Percentiles rank a stretch among this genome's conserved stretches.
These are phyloP conservation scores for Pseudolaguvia tuberculata DNA, from an alignment of 2,113 vertebrate species.

Conservation along the genomic window DNA sequence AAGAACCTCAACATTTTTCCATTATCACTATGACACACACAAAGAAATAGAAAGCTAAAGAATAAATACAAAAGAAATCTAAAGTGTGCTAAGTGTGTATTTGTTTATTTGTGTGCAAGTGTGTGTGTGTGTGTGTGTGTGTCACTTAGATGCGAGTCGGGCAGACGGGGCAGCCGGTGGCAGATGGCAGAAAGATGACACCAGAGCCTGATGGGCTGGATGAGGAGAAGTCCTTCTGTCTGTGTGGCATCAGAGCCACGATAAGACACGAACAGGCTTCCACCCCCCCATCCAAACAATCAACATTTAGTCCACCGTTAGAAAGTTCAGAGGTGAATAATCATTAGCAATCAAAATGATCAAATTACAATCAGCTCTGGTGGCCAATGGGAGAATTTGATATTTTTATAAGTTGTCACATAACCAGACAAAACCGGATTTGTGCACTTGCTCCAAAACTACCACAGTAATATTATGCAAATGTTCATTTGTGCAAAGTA, in stretches of 20 bases:
- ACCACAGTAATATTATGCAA: too few relatives aligned
- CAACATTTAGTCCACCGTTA: neutral
- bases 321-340: neutral
- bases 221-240: constrained; percentile 61
- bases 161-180: constrained; percentile 53
- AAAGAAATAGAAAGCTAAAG: constrained; percentile 18
- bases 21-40: neutral
- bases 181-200: constrained; percentile 73
- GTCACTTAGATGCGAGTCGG: constrained; percentile 45
- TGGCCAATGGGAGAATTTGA: too few relatives aligned
- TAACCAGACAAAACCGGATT: neutral
- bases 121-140: constrained; percentile 43
- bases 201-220: constrained; percentile 62
- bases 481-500: too few relatives aligned
- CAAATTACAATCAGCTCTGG: neutral
- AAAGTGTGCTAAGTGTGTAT: neutral
- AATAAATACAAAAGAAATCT: constrained; percentile 14
- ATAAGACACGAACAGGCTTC: constrained; percentile 30
- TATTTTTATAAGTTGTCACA: neutral
- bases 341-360: neutral
- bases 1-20: neutral
- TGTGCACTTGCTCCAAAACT: too few relatives aligned
- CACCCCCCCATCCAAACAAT: constrained; percentile 20
- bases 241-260: constrained; percentile 50
- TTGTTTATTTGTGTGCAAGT: constrained; percentile 27